Base-by-base conservation (phyloP, 2,888 invertebrate genomes). In the Pollenia amentaria region DNA sequence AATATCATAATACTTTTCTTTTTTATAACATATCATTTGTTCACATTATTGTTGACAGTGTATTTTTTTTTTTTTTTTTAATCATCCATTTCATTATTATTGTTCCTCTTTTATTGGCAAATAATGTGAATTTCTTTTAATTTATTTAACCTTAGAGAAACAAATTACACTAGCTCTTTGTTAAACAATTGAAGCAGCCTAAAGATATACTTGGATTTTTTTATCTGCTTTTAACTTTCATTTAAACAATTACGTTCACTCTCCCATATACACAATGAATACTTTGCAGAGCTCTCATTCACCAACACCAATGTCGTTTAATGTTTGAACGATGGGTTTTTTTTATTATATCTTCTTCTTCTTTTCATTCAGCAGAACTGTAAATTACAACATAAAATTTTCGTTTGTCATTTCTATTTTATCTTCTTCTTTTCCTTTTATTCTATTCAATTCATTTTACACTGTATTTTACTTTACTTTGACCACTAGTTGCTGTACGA, bases 401-500 rank as follows among this genome's bases (percentile, higher is more conserved):
- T 60, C 42, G 18, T 51, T 11, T 67, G 40, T 67, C 21, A 46
- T 60, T 75, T 57, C 40, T 44, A 9, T 46, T 12, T 75, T 44
- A 60, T 70, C 14, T 16, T 76, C 72, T 44, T 46, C 62, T 55
- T 21, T 55, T 55, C 18, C 10, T 64, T 18, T 65, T 65, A 44
- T 64, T 75, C 48, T 51, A 46, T 67, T 55, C 76, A 69, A 65
- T 55, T 55, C 51, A 73, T 73, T 60, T 67, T 82, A 8, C n/a
- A 60, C 18, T 69, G 60, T 21, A 76, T 55, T 62, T 29, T 46
- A 62, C n/a, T 88, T 84, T 69, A 80, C 84, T 87, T 87, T 88
- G 87, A 88, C 88, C 89, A 89, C 89, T 89, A 89, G 89, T 89
- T 89, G 88, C 86, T 87, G 64, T 78, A 80, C 38, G 62, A 90